Base-by-base conservation (phyloP, 1,140 invertebrate species). In the Pachypsylla venusta region DNA sequence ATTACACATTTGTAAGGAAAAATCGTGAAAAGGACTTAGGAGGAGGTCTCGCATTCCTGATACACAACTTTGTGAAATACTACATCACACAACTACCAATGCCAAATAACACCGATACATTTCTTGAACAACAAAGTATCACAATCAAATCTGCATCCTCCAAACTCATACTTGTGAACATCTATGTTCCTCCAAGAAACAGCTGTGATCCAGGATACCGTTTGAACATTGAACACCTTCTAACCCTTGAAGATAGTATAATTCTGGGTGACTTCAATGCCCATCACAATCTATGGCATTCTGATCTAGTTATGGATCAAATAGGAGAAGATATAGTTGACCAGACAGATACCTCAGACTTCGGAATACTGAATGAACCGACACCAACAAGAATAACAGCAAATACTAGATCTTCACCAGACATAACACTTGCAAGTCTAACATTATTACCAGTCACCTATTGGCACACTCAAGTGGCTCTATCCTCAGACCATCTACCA, bases 401-500 rank as follows among this genome's bases (percentile, higher is more conserved):
- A 12, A 13, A 3, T 22, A 55, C 54, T 55, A 22, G n/a, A 20
- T 55, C 54, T 16, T 55, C 54, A 4, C 54, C 19, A 20, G 54
- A 55, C 25, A 26, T 55, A 14, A 55, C 54, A 20, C 22, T 55
- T 20, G 54, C 54, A 24, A 55, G 54, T 55, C 22, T 26, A 5
- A n/a, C 54, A 22, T 26, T 55, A 25, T 22, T 55, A 22, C 54
- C 54, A 4, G 22, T 22, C 19, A 3, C 25, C 54, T 5, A 55
- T 26, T 55, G 54, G 54, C 14, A 20, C 14, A n/a, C 26, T 24
- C 14, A 55, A 22, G 24, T 55, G n/a, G 54, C 54, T 26, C 54
- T 55, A 20, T 55, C 54, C n/a, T 55, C 54, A 20, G 54, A 55
- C 25, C 54, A 55, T 26, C 54, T 55, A 14, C 54, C 54, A 55